These are phyloP conservation scores for Phrynosoma blainvillii DNA, from an alignment of 2,113 vertebrate genomes.

Conservation along the genomic window DNA sequence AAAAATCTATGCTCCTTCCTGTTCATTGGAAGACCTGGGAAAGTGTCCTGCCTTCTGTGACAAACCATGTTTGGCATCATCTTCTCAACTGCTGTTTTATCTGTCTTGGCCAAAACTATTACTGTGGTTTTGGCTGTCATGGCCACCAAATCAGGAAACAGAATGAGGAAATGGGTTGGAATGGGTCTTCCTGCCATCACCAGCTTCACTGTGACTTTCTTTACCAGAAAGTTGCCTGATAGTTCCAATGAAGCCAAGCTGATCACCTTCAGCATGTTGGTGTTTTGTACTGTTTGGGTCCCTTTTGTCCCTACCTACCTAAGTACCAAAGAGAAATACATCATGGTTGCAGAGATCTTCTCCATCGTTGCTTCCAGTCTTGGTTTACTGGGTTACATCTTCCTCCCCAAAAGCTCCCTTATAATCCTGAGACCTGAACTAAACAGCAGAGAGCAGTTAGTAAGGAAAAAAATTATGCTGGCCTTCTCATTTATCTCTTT, in stretches of 20 bases:
- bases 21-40: background rate
- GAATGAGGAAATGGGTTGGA: too few relatives aligned
- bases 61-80: background rate
- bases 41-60: background rate
- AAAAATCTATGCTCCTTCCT: background rate
- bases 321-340: conserved; percentile 8
- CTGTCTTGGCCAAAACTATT: background rate
- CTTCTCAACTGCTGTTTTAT: background rate
- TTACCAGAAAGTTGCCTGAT: too few relatives aligned
- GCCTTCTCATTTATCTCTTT: too few relatives aligned
- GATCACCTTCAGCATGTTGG: too few relatives aligned
- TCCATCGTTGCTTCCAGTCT: background rate
- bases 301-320: too few relatives aligned
- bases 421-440: background rate
- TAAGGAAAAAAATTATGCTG: background rate
- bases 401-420: background rate
- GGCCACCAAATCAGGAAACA: too few relatives aligned
- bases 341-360: too few relatives aligned
- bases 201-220: background rate
- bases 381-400: too few relatives aligned
- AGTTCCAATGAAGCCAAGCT: too few relatives aligned
- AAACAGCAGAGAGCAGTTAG: background rate
- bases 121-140: background rate
- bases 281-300: too few relatives aligned
- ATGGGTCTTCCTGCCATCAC: background rate